These are phyloP conservation scores for Misgurnus anguillicaudatus DNA, from an alignment of 2,113 vertebrate genomes.

Conservation along the genomic window DNA sequence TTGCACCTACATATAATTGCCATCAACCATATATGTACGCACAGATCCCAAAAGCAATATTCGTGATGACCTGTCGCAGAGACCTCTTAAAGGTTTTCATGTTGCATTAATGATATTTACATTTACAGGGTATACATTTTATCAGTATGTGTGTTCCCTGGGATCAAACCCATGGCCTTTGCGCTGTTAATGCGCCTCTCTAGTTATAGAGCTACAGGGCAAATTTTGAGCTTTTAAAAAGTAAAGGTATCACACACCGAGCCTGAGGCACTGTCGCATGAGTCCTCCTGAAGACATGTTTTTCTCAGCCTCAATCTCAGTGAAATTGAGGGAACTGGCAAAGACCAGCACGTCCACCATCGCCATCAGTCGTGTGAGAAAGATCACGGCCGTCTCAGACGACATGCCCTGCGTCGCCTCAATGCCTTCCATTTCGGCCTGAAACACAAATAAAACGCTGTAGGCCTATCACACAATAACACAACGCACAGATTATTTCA, in stretches of 20 bases:
- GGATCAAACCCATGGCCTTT: no score
- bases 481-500: neutral
- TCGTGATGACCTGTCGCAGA: no score
- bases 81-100: no score
- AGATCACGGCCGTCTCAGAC: constrained; percentile 91
- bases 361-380: constrained; percentile 95
- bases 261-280: constrained; percentile 95
- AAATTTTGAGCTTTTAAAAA: no score
- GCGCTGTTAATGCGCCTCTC: no score
- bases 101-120: no score
- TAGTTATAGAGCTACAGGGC: no score
- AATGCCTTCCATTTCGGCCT: constrained; percentile 92
- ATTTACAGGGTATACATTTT: no score
- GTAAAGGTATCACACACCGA: constrained; percentile 70
- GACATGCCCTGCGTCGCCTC: constrained; percentile 98
- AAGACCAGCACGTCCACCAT: constrained; percentile 98
- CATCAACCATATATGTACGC: no score
- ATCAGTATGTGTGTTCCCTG: no score
- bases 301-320: constrained; percentile 97
- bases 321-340: constrained; percentile 97
- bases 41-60: no score
- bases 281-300: constrained; percentile 98
- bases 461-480: neutral
- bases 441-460: constrained; percentile 46
- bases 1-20: no score